A percentile compares a stretch with the other conserved stretches of the same genome.
These are phyloP conservation scores for Smithornis capensis DNA, from an alignment of 2,113 vertebrate genomes.

Conservation along the genomic window DNA sequence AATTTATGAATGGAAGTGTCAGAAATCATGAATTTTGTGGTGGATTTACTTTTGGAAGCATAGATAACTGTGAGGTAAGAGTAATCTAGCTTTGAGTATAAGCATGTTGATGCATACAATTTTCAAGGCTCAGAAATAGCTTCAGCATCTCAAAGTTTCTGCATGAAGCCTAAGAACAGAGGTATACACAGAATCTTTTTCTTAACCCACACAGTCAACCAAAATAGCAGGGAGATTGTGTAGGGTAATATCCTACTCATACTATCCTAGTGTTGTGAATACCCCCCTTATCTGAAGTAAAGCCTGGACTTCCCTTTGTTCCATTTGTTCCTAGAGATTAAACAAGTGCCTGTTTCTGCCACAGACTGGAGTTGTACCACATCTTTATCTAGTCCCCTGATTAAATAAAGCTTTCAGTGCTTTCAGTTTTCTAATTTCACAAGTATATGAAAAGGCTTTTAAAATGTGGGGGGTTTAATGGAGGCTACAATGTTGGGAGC, in stretches of 20 bases:
- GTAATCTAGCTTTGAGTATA: not conserved
- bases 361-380: not conserved
- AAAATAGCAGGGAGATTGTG: not conserved
- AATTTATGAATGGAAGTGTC: not conserved
- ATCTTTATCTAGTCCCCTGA: not conserved
- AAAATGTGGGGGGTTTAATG: not conserved
- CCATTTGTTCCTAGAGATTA: not conserved
- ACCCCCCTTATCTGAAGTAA: not conserved
- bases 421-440: not conserved
- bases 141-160: not conserved
- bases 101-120: not conserved
- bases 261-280: not conserved
- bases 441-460: not conserved
- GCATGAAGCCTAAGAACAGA: not conserved
- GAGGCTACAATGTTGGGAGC: not conserved
- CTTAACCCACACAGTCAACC: not conserved
- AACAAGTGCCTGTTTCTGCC: not conserved
- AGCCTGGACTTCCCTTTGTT: not conserved
- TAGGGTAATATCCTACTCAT: not conserved
- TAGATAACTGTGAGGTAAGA: not conserved
- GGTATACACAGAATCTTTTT: not conserved
- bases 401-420: not conserved
- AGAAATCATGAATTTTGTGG: constrained; percentile 1
- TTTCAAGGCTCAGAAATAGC: not conserved
- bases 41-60: not conserved